Conservation (phyloP, 2,888 invertebrate species). For the Drosophila monieri region DNA sequence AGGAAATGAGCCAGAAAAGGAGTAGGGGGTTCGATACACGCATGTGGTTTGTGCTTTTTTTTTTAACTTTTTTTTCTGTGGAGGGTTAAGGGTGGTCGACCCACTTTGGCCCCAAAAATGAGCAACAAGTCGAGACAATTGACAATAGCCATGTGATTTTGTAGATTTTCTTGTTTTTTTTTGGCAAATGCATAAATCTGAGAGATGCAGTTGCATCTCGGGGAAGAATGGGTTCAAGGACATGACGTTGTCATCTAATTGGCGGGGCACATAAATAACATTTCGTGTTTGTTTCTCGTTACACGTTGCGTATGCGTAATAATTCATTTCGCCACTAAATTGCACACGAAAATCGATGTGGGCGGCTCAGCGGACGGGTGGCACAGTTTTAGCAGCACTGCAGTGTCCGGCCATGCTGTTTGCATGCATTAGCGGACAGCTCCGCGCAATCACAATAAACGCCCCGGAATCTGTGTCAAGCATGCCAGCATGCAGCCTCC, state of each 20-base stretch:
- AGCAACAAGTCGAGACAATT: constrained; percentile 61
- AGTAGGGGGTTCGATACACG: constrained; percentile 67
- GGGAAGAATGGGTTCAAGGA: constrained; percentile 68
- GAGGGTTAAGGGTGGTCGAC: constrained; percentile 14
- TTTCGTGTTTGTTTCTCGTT: constrained; percentile 17
- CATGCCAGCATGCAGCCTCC: constrained; percentile 14
- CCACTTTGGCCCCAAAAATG: constrained; percentile 23
- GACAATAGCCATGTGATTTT: constrained; percentile 18
- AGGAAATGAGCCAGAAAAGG: constrained; percentile 63
- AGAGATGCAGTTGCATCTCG: constrained; percentile 23
- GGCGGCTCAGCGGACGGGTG: too few species aligned
- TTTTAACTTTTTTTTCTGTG: neutral
- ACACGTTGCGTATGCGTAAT: constrained; percentile 67
- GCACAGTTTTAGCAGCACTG: constrained; percentile 30
- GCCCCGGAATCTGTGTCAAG: constrained; percentile 42
- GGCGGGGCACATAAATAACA: constrained; percentile 32
- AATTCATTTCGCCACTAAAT: constrained; percentile 33
- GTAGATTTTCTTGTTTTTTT: neutral
- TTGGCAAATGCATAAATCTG: constrained; percentile 29
- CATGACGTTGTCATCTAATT: constrained; percentile 47
- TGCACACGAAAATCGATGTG: constrained; percentile 10
- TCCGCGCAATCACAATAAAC: constrained; percentile 34
- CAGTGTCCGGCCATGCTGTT: constrained; percentile 28
- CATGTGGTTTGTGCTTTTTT: neutral
- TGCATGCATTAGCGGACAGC: constrained; percentile 30